Percentiles rank a stretch among this genome's conserved stretches.
Conservation (phyloP, 2,797 vertebrate species). For the Fringilla coelebs region DNA sequence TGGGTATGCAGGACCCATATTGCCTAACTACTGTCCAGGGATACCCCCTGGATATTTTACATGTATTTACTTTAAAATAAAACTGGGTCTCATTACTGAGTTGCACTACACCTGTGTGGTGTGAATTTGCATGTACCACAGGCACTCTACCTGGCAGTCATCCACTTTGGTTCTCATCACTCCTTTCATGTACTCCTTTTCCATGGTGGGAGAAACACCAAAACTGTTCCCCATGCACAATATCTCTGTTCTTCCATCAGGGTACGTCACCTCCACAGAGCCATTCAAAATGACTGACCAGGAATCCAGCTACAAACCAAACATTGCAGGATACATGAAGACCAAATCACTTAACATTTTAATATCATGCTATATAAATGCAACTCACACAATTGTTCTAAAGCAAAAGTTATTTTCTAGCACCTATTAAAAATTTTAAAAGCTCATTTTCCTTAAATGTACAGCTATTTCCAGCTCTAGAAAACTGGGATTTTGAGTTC, state of each 20-base stretch:
- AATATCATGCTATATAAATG: background rate
- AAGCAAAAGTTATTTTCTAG: background rate
- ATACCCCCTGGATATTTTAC: background rate
- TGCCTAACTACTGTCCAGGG: background rate
- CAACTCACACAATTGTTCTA: background rate
- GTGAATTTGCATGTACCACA: background rate
- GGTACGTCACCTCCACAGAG: conserved; percentile 95
- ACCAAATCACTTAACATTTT: background rate
- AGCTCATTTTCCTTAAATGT: background rate
- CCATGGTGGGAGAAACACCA: conserved; percentile 98
- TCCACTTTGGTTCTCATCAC: conserved; percentile 99
- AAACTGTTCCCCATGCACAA: conserved; percentile 99
- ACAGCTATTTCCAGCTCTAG: background rate
- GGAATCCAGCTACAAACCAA: conserved; percentile 88
- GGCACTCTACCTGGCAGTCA: conserved; percentile 91
- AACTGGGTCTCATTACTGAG: accelerated
- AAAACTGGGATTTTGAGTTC: background rate
- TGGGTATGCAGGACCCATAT: background rate
- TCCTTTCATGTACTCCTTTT: conserved; percentile 98
- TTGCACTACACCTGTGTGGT: background rate
- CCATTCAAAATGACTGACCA: conserved; percentile 99
- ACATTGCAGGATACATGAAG: background rate
- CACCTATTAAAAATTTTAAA: background rate
- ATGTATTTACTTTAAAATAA: background rate
- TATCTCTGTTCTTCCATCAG: conserved; percentile 91